Base-by-base conservation (phyloP, 2,888 invertebrate species). In the Epinotia nisella region DNA sequence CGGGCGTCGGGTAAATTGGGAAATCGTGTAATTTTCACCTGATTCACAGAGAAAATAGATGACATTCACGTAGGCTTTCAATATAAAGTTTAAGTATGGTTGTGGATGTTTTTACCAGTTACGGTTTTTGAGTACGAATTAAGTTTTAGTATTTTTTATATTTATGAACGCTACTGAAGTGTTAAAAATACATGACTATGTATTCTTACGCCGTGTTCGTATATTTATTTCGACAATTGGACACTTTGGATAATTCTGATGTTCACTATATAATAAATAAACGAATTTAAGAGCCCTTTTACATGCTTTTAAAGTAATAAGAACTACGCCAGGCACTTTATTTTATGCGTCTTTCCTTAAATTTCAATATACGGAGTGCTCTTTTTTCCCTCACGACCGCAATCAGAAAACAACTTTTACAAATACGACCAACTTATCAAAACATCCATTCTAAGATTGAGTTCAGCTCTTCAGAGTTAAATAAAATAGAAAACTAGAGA, bases 11-110 rank as follows among this genome's bases (percentile, higher is more conserved):
- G 74, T 76, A 82, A 83, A 85, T 84, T 83, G 84, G 80, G 77
- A 80, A 83, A 79, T 80, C 83, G 78, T 83, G 84, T 83, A 77
- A 79, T 80, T 77, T 78, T 77, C 81, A 81, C 81, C 81, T 81
- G 81, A 74, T 76, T 72, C 78, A 70, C 77, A 71, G 65, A 70
- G 77, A 75, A 71, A 77, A 74, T 75, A 73, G 62, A 75, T 75
- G 77, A 74, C 74, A 71, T 66, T 53, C 56, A 41, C 59, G 49
- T 11, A 65, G 24, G 21, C 39, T 51, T 49, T 45, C 15, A 45
- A n/a, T 13, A 13, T 41, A 41, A 13, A 41, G 13, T 41, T 41
- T 35, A 41, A 41, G 13, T 41, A 3, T 41, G 11, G 41, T 35
- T 41, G 11, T 15, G 45, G 15, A 45, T 45, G 15, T 45, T 45